A percentile compares a stretch with the other conserved stretches of the same genome.
Evolutionary conservation across 2,888 invertebrate species (phyloP).

Genomic region (Nemotelus pantherinus): DNA sequence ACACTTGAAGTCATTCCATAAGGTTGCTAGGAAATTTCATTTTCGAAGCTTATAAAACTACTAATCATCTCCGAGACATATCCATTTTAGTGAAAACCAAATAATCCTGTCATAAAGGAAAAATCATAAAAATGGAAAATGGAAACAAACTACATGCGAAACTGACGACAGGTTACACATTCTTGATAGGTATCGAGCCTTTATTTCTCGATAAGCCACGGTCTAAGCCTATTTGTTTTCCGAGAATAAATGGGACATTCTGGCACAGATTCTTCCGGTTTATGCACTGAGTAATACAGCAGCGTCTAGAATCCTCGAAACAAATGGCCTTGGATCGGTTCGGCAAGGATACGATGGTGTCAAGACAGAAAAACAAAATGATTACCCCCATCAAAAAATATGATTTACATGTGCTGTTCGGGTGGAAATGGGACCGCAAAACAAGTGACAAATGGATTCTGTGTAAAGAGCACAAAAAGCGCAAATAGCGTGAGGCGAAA

Average conservation of each 20-base stretch:
- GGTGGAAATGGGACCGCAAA: not conserved
- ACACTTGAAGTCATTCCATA: conserved; percentile 22
- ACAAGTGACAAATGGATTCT: conserved; percentile 28
- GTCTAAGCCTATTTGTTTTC: conserved; percentile 32
- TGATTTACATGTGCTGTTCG: conserved; percentile 29
- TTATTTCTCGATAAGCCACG: conserved; percentile 36
- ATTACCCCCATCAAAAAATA: conserved; percentile 34
- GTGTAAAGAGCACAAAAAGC: not conserved
- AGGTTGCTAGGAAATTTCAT: conserved; percentile 21
- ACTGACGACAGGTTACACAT: conserved; percentile 37
- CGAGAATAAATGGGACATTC: conserved; percentile 10
- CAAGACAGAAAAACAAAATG: conserved; percentile 17
- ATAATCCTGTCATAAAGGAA: conserved; percentile 26
- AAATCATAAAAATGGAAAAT: conserved; percentile 14
- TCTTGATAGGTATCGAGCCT: conserved; percentile 20
- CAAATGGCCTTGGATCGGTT: conserved; percentile 24
- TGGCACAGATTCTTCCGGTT: conserved; percentile 11
- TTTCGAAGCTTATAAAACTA: conserved; percentile 16
- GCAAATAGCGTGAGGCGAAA: not conserved
- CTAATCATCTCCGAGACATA: conserved; percentile 31
- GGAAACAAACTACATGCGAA: not conserved
- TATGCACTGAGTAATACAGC: not conserved
- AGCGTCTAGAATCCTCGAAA: not conserved
- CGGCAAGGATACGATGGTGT: not conserved
- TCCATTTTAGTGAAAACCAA: not conserved